Percentiles rank a stretch among this genome's conserved stretches.
Conservation (phyloP, 2,888 invertebrate genomes). For the Melikaiella ostensackeni region DNA sequence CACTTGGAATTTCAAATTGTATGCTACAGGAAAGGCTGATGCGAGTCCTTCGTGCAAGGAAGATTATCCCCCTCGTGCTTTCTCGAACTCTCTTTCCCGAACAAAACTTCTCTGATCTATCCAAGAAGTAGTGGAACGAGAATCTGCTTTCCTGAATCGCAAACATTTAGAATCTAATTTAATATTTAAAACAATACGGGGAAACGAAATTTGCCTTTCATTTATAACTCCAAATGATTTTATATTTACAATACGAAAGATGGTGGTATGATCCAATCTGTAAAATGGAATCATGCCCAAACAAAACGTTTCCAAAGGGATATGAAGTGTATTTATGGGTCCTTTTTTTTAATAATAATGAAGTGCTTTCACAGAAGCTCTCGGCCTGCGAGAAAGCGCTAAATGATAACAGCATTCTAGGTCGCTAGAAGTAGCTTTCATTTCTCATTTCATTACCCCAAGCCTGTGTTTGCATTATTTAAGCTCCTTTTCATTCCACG, state of each 20-base stretch:
- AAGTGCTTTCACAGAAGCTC: neutral
- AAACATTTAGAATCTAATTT: conserved; percentile 27
- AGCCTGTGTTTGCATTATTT: conserved; percentile 38
- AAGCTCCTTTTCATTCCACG: conserved; percentile 36
- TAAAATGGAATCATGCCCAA: neutral
- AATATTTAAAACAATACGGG: neutral
- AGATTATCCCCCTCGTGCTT: conserved; percentile 26
- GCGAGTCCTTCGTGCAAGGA: conserved; percentile 11
- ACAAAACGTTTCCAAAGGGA: neutral
- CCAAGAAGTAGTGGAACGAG: neutral
- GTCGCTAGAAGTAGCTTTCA: conserved; percentile 35
- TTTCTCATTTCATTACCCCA: conserved; percentile 37
- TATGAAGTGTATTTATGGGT: conserved; percentile 5
- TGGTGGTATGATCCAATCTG: neutral
- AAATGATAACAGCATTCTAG: conserved; percentile 34
- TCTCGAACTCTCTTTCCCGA: neutral
- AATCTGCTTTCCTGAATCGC: conserved; percentile 2
- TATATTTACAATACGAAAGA: no score
- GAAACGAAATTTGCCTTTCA: neutral
- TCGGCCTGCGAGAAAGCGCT: conserved; percentile 12
- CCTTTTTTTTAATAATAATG: conserved; percentile 31
- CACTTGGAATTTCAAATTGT: conserved; percentile 35
- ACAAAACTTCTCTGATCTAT: conserved; percentile 19
- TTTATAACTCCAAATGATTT: neutral
- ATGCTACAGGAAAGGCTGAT: conserved; percentile 17